A percentile compares a stretch with the other conserved stretches of the same genome.
Conservation (phyloP, 2,113 vertebrate species). For the Isurus oxyrinchus region DNA sequence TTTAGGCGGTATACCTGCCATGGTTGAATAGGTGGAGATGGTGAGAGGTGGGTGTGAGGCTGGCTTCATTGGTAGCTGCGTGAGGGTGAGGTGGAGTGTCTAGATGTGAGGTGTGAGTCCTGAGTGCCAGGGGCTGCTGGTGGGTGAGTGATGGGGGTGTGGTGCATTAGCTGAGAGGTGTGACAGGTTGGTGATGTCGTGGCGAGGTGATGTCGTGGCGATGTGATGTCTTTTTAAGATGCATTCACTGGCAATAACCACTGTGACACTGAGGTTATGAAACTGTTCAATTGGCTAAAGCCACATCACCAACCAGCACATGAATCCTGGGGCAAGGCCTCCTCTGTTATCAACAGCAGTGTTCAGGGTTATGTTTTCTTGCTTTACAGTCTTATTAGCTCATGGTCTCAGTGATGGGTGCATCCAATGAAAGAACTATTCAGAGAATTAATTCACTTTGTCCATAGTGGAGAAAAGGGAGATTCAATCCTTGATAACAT, state of each 20-base stretch:
- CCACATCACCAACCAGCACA: neutral
- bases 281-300: neutral
- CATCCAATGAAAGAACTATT: neutral
- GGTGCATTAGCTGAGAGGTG: neutral
- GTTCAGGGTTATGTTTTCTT: neutral
- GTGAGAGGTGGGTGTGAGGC: neutral
- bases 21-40: neutral
- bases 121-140: no score
- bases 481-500: no score
- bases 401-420: neutral
- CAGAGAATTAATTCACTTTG: neutral
- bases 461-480: neutral
- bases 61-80: neutral
- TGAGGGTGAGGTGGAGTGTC: neutral
- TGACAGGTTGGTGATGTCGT: neutral
- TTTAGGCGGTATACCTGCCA: neutral
- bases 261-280: neutral
- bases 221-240: neutral
- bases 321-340: neutral
- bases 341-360: neutral
- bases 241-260: neutral
- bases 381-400: neutral
- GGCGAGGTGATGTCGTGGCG: neutral
- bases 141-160: neutral
- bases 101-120: neutral